Evolutionary conservation across 1,140 invertebrate species (phyloP).

Genomic region (Nebria ingens): DNA sequence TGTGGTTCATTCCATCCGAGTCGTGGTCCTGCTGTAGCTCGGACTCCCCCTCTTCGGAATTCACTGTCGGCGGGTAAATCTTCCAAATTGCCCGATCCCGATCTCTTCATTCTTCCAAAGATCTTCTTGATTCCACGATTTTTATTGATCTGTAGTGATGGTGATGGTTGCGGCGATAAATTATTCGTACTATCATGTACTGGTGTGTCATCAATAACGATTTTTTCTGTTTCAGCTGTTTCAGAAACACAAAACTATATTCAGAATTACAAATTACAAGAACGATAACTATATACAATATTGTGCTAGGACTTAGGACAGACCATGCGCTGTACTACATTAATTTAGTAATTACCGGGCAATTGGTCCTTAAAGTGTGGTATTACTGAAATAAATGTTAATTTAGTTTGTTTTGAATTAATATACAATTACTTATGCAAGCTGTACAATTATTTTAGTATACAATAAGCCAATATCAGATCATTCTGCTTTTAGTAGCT

Average conservation of each 20-base stretch:
- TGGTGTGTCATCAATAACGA: constrained; percentile 38
- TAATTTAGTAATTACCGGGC: not conserved
- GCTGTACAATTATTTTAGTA: too few species aligned
- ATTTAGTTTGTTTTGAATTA: not conserved
- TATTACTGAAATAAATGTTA: not conserved
- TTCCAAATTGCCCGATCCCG: constrained; percentile 60
- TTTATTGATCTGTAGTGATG: constrained; percentile 44
- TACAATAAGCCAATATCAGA: too few species aligned
- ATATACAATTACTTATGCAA: too few species aligned
- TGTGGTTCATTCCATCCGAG: constrained; percentile 52
- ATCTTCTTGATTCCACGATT: constrained; percentile 51
- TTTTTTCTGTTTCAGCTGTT: constrained; percentile 55
- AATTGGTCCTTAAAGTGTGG: not conserved
- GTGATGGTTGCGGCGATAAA: constrained; percentile 39
- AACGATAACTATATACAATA: constrained; percentile 11
- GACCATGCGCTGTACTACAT: constrained; percentile 12
- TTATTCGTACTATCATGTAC: constrained; percentile 28
- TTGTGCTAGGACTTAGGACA: too few species aligned
- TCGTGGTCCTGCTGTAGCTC: constrained; percentile 66
- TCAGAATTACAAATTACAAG: not conserved
- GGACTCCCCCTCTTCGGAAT: constrained; percentile 58
- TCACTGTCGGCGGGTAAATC: constrained; percentile 46
- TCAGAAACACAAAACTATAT: constrained; percentile 10
- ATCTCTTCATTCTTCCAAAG: constrained; percentile 57
- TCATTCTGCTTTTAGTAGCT: too few species aligned